Conservation (phyloP, 2,113 vertebrate genomes). For the Tauraco erythrolophus region DNA sequence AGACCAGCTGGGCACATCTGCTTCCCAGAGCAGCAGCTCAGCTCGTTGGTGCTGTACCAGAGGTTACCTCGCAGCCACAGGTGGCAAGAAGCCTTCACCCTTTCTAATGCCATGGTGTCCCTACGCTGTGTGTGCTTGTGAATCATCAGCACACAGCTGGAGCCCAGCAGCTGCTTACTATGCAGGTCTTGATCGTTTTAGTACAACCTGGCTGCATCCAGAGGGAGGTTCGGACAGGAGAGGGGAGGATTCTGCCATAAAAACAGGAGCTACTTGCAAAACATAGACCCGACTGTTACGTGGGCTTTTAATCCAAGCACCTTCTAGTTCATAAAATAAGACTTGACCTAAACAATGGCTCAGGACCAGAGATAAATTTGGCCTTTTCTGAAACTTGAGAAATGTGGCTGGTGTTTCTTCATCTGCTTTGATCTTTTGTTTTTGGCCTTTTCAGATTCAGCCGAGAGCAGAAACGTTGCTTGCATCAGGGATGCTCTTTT, state of each 20-base stretch:
- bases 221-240: background rate
- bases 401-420: background rate
- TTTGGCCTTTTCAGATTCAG: background rate
- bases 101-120: background rate
- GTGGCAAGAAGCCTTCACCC: background rate
- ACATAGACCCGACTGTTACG: fast-evolving
- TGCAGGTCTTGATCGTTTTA: background rate
- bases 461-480: background rate
- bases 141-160: background rate
- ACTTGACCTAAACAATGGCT: background rate
- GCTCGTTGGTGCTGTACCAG: background rate
- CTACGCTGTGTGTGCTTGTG: background rate
- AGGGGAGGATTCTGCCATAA: background rate
- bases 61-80: background rate
- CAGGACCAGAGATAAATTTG: background rate
- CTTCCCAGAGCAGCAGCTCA: background rate
- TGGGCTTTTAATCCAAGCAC: background rate
- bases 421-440: background rate
- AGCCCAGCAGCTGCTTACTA: background rate
- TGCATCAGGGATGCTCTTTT: background rate
- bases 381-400: background rate
- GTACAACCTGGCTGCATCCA: background rate
- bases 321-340: background rate
- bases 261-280: background rate
- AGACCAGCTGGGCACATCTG: background rate